Percentiles rank a stretch among this genome's conserved stretches.
Evolutionary conservation across 1,140 invertebrate species (phyloP).

Genomic region (Drosophila pseudoobscura): DNA sequence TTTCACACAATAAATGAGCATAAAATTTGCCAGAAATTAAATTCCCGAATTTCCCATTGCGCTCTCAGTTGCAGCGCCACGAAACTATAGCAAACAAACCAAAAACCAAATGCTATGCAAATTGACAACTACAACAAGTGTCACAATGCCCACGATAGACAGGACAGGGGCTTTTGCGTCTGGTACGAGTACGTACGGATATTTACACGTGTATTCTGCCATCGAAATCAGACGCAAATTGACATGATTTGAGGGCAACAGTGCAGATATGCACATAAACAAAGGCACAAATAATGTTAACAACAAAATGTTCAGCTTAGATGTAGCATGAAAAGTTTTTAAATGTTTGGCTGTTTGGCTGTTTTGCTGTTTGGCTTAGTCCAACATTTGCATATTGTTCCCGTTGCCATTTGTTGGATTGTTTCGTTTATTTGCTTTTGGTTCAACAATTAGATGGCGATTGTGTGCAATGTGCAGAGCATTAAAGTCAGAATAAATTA

Average conservation of each 20-base stretch:
- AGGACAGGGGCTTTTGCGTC: neutral
- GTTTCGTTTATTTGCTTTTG: slow-evolving; percentile 33
- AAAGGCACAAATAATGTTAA: slow-evolving; percentile 42
- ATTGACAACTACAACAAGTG: slow-evolving; percentile 36
- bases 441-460: slow-evolving; percentile 52
- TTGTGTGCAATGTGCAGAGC: slow-evolving; percentile 41
- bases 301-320: slow-evolving; percentile 46
- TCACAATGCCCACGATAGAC: slow-evolving; percentile 43
- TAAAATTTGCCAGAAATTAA: slow-evolving; percentile 51
- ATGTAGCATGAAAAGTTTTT: neutral
- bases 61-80: slow-evolving; percentile 14
- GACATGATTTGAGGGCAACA: slow-evolving; percentile 31
- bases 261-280: slow-evolving; percentile 42
- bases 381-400: slow-evolving; percentile 36
- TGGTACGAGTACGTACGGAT: slow-evolving; percentile 15
- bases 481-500: slow-evolving; percentile 47
- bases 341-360: too few relatives aligned
- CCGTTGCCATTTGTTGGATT: neutral
- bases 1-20: slow-evolving; percentile 47
- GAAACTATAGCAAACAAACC: slow-evolving; percentile 1
- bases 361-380: too few relatives aligned
- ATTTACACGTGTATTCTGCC: slow-evolving; percentile 42
- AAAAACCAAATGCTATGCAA: slow-evolving; percentile 42
- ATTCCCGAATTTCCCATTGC: slow-evolving; percentile 31
- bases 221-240: slow-evolving; percentile 35